A percentile compares a stretch with the other conserved stretches of the same genome.
Conservation (phyloP, 2,113 vertebrate genomes). For the Gobio gobio region DNA sequence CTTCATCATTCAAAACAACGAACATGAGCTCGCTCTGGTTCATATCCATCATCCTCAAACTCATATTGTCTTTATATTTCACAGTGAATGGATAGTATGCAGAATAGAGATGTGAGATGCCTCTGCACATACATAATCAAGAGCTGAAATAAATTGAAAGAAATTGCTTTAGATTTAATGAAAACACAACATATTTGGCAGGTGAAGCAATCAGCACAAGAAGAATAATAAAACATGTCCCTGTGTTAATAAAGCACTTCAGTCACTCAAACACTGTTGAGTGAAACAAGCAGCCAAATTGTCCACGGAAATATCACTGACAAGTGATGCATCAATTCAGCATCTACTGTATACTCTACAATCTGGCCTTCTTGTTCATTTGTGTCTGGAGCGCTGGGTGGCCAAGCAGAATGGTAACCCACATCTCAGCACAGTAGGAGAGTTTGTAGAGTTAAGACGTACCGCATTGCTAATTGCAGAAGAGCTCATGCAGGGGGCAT, state of each 20-base stretch:
- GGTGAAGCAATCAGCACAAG: background rate
- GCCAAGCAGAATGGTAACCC: conserved; percentile 41
- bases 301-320: background rate
- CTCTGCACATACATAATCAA: background rate
- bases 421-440: conserved; percentile 26
- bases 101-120: background rate
- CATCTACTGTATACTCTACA: background rate
- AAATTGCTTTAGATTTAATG: background rate
- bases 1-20: background rate
- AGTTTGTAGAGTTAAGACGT: conserved; percentile 57
- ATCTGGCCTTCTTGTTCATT: conserved; percentile 33
- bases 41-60: background rate
- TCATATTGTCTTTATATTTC: background rate
- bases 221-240: background rate
- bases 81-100: background rate
- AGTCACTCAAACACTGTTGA: background rate
- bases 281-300: background rate
- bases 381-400: conserved; percentile 32
- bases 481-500: conserved; percentile 56
- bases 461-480: conserved; percentile 60
- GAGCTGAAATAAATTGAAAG: background rate
- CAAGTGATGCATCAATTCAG: conserved; percentile 47
- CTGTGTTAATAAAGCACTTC: background rate
- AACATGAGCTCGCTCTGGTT: background rate
- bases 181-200: background rate